phyloP scores from a whole-genome alignment of 2,888 invertebrate species.

The Clivina fossor region DNA sequence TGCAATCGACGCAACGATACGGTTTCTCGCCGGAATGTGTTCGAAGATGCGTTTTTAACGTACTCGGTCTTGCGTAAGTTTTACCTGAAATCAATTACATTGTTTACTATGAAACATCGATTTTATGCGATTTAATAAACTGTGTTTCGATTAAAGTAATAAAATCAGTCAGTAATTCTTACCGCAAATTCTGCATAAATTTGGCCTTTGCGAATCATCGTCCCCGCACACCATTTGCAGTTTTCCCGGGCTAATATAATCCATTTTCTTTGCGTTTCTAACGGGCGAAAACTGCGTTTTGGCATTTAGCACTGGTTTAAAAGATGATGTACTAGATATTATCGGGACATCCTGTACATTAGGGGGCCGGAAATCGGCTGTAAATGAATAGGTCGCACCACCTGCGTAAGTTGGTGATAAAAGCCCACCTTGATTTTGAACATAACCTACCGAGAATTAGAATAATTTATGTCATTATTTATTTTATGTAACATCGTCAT shows the following conservation, averaged over 20 bases:
- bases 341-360: slow-evolving; percentile 58
- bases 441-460: slow-evolving; percentile 65
- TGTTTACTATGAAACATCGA: too few relatives aligned
- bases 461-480: too few relatives aligned
- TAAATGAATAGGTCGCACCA: slow-evolving; percentile 79
- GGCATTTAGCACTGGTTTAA: slow-evolving; percentile 58
- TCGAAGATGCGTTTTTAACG: slow-evolving; percentile 93
- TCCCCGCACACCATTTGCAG: slow-evolving; percentile 60
- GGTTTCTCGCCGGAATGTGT: slow-evolving; percentile 97
- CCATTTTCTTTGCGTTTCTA: slow-evolving; percentile 20
- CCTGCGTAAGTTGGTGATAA: slow-evolving; percentile 68
- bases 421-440: slow-evolving; percentile 64
- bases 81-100: slow-evolving; percentile 58
- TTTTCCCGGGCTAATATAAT: slow-evolving; percentile 36
- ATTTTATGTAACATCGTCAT: too few relatives aligned
- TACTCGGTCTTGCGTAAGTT: slow-evolving; percentile 94
- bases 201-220: slow-evolving; percentile 80
- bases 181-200: slow-evolving; percentile 92
- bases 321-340: slow-evolving; percentile 58
- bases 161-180: slow-evolving; percentile 31
- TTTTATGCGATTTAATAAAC: too few relatives aligned
- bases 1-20: slow-evolving; percentile 88
- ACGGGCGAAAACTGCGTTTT: slow-evolving; percentile 25
- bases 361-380: slow-evolving; percentile 76
- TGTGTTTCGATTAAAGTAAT: slow-evolving; percentile 1